These are phyloP conservation scores for Sycobia sp. DNA, from an alignment of 1,140 invertebrate species.

Conservation along the genomic window DNA sequence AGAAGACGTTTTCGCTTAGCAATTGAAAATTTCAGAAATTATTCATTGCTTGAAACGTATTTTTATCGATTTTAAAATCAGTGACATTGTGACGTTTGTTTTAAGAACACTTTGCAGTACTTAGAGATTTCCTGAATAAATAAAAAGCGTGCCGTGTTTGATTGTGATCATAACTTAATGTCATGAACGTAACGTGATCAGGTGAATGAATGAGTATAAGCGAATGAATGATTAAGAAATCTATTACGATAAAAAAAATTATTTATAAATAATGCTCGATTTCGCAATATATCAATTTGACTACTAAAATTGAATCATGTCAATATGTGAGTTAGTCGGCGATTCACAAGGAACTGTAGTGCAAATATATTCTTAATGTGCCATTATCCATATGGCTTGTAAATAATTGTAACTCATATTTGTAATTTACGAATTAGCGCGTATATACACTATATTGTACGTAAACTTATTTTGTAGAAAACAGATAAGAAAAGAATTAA, in stretches of 20 bases:
- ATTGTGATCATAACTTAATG: slow-evolving; percentile 54
- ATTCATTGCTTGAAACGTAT: background rate
- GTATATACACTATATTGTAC: slow-evolving; percentile 37
- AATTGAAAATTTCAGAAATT: slow-evolving; percentile 23
- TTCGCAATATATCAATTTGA: slow-evolving; percentile 19
- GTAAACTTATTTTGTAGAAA: slow-evolving; percentile 28
- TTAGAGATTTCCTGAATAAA: slow-evolving; percentile 51
- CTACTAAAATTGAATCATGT: slow-evolving; percentile 26
- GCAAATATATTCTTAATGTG: slow-evolving; percentile 60
- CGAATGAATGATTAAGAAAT: slow-evolving; percentile 14
- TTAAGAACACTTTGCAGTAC: slow-evolving; percentile 47
- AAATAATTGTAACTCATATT: slow-evolving; percentile 53
- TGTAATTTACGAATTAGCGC: slow-evolving; percentile 40
- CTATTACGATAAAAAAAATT: slow-evolving; percentile 18
- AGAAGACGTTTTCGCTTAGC: too few relatives aligned
- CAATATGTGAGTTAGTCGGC: slow-evolving; percentile 19
- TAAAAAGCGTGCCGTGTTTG: slow-evolving; percentile 48
- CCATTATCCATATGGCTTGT: slow-evolving; percentile 59
- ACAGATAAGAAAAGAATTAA: slow-evolving; percentile 18
- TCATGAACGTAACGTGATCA: slow-evolving; percentile 34
- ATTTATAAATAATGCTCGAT: slow-evolving; percentile 23
- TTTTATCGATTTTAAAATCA: slow-evolving; percentile 9
- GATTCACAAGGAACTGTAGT: slow-evolving; percentile 46
- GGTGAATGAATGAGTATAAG: slow-evolving; percentile 1
- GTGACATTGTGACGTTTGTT: slow-evolving; percentile 7